Conservation (phyloP, 2,888 invertebrate genomes). For the Panzeria rudis region DNA sequence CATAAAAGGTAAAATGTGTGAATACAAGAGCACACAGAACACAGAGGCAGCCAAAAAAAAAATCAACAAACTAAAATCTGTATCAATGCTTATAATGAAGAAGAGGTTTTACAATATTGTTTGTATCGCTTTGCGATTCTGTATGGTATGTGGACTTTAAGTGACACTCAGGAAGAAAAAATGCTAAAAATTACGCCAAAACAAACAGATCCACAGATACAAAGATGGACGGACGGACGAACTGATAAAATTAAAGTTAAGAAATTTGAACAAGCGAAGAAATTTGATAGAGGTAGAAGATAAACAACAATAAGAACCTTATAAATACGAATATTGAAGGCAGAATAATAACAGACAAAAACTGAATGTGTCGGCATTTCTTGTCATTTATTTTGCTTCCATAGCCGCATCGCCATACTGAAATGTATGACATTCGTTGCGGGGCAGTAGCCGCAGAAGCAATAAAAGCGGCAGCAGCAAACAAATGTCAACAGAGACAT, state of each 20-base stretch:
- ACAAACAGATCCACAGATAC: not conserved
- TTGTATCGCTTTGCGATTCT: not conserved
- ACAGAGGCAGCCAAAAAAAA: not conserved
- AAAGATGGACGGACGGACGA: not conserved
- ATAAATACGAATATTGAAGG: constrained; percentile 38
- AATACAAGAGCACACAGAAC: constrained; percentile 45
- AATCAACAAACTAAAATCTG: constrained; percentile 44
- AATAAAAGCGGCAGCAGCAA: constrained; percentile 35
- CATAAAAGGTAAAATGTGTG: constrained; percentile 60
- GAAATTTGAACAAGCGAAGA: constrained; percentile 57
- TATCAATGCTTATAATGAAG: constrained; percentile 36
- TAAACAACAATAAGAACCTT: constrained; percentile 53
- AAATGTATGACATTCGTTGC: constrained; percentile 40
- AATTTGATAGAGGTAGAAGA: constrained; percentile 51
- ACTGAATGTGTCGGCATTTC: constrained; percentile 56
- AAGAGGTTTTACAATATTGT: not conserved
- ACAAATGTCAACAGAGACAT: constrained; percentile 33
- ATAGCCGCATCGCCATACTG: constrained; percentile 11
- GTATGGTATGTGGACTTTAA: constrained; percentile 43
- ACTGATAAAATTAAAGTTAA: constrained; percentile 34
- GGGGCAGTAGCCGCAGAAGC: constrained; percentile 29
- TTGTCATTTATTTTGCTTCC: constrained; percentile 41
- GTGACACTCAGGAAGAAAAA: constrained; percentile 46
- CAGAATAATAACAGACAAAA: constrained; percentile 32
- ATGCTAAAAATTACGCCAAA: constrained; percentile 29